These are phyloP conservation scores for Fulica atra DNA, from an alignment of 2,113 vertebrate genomes.

Conservation along the genomic window DNA sequence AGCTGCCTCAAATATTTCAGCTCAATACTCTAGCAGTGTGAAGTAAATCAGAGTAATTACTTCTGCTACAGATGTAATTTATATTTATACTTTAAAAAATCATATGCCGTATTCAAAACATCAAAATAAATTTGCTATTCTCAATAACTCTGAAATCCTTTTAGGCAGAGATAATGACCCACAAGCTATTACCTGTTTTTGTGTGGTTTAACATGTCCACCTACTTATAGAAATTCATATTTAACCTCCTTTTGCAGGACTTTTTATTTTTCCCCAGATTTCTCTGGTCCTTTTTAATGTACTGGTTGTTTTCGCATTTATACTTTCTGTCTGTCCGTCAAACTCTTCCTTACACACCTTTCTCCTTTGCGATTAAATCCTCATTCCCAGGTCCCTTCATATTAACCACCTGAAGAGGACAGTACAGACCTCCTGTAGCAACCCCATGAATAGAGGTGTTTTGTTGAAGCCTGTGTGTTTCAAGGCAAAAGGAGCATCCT, in stretches of 20 bases:
- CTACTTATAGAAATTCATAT: background rate
- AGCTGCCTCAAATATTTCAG: background rate
- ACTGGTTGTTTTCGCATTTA: background rate
- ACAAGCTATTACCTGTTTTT: background rate
- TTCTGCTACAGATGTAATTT: background rate
- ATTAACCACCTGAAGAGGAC: background rate
- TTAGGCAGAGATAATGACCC: background rate
- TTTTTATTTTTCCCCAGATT: background rate
- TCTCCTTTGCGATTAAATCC: background rate
- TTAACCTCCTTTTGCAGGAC: fast-evolving
- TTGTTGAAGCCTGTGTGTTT: background rate
- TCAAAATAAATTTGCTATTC: background rate
- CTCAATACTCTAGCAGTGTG: background rate
- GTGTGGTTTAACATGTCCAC: background rate
- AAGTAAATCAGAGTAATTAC: background rate
- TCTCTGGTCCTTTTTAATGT: background rate
- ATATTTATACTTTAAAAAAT: background rate
- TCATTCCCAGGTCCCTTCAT: fast-evolving
- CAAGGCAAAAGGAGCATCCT: background rate
- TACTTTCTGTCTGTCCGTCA: background rate
- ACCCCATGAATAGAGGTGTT: background rate
- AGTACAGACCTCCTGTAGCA: background rate
- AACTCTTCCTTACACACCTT: background rate
- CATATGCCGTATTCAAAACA: background rate
- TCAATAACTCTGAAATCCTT: background rate